phyloP scores from a whole-genome alignment of 2,113 vertebrate species.

The Brienomyrus brachyistius region DNA sequence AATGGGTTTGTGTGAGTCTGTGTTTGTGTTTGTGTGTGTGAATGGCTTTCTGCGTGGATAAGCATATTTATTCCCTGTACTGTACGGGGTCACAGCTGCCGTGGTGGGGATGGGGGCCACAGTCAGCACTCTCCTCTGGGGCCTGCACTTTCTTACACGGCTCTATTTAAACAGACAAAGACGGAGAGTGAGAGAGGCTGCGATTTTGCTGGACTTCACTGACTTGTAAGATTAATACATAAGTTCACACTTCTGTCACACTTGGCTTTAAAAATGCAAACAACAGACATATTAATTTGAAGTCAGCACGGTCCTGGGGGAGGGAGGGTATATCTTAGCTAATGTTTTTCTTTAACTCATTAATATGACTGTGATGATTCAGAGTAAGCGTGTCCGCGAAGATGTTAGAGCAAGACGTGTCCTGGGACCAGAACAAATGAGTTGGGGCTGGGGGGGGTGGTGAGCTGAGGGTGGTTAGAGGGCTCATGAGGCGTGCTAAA shows the following conservation, averaged over 20 bases:
- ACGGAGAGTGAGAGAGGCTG: neutral
- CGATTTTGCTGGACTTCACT: neutral
- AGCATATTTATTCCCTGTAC: neutral
- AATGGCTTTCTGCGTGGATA: neutral
- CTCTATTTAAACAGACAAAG: neutral
- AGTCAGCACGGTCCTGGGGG: neutral
- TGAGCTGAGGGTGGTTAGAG: neutral
- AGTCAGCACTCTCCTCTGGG: neutral
- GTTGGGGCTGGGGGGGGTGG: neutral
- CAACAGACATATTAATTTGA: constrained; percentile 5
- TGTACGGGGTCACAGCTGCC: neutral
- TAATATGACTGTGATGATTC: neutral
- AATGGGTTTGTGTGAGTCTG: neutral
- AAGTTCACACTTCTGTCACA: neutral
- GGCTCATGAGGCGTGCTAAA: neutral
- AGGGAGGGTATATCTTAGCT: neutral
- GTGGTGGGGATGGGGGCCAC: neutral
- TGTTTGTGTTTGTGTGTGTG: constrained; percentile 1
- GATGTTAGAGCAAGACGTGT: neutral
- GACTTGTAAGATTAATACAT: neutral
- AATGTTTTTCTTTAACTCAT: constrained; percentile 3
- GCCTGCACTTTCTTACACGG: neutral
- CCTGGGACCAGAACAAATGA: neutral
- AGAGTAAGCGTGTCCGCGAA: neutral
- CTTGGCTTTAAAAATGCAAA: constrained; percentile 6